Conservation (phyloP, 2,888 invertebrate genomes). For the Sphaerophoria rueppellii region DNA sequence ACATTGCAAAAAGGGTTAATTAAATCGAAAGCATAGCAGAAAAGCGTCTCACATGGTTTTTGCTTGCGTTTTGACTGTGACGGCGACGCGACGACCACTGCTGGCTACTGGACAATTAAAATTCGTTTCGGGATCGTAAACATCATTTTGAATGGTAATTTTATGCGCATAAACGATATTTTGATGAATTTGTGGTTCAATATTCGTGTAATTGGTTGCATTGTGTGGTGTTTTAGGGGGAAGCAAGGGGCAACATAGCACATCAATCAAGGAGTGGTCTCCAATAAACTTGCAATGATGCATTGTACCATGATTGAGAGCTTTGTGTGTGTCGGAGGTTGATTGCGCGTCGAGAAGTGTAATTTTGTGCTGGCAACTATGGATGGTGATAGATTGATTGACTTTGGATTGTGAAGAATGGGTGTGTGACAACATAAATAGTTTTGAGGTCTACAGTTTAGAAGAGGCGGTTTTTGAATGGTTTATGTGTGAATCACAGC, state of each 20-base stretch:
- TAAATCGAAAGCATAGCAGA: slow-evolving; percentile 51
- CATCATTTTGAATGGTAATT: slow-evolving; percentile 22
- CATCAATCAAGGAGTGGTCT: slow-evolving; percentile 49
- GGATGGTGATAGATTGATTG: slow-evolving; percentile 16
- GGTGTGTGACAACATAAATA: slow-evolving; percentile 16
- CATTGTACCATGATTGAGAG: not conserved
- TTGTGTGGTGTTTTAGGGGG: not conserved
- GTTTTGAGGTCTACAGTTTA: not conserved
- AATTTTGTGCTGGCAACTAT: not conserved
- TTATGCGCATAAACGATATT: slow-evolving; percentile 36
- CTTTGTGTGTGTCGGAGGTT: not conserved
- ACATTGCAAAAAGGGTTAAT: slow-evolving; percentile 59
- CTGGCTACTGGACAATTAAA: not conserved
- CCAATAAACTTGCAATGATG: not conserved
- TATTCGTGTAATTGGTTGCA: slow-evolving; percentile 20
- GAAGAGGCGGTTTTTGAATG: too few species aligned
- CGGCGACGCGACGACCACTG: not conserved
- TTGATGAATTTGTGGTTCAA: slow-evolving; percentile 40
- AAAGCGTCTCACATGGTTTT: not conserved
- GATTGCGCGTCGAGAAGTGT: not conserved
- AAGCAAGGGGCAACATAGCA: not conserved
- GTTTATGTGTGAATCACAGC: too few species aligned
- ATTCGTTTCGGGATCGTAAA: not conserved
- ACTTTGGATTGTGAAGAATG: not conserved
- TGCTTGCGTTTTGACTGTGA: not conserved